Percentiles rank a stretch among this genome's conserved stretches.
Evolutionary conservation across 2,113 vertebrate species (phyloP).

Genomic region (Casuarius casuarius): DNA sequence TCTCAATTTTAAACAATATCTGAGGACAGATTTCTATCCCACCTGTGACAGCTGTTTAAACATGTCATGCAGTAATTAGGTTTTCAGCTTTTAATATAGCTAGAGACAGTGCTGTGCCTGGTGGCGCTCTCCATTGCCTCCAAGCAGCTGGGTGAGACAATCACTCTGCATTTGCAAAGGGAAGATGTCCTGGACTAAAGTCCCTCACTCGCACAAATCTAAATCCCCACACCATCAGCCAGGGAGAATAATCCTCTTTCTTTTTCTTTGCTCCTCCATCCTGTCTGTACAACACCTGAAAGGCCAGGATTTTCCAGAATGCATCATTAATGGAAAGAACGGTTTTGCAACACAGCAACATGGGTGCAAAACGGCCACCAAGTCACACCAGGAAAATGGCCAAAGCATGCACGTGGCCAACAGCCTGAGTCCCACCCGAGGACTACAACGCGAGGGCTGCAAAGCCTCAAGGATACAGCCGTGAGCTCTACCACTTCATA

Average conservation of each 20-base stretch:
- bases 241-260: background rate
- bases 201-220: background rate
- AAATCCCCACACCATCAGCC: background rate
- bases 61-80: background rate
- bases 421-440: background rate
- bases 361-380: background rate
- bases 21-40: background rate
- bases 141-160: background rate
- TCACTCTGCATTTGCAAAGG: too few species aligned
- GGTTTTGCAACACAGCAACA: background rate
- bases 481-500: background rate
- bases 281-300: background rate
- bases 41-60: conserved; percentile 39
- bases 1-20: background rate
- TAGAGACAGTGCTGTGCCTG: background rate
- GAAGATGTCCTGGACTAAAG: background rate
- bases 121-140: background rate
- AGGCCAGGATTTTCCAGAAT: background rate
- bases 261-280: background rate
- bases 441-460: conserved; percentile 10
- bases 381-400: background rate
- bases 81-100: background rate
- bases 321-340: background rate
- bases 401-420: background rate
- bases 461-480: background rate